phyloP scores from a whole-genome alignment of 2,888 invertebrate genomes.

The Hydriomena furcata region DNA sequence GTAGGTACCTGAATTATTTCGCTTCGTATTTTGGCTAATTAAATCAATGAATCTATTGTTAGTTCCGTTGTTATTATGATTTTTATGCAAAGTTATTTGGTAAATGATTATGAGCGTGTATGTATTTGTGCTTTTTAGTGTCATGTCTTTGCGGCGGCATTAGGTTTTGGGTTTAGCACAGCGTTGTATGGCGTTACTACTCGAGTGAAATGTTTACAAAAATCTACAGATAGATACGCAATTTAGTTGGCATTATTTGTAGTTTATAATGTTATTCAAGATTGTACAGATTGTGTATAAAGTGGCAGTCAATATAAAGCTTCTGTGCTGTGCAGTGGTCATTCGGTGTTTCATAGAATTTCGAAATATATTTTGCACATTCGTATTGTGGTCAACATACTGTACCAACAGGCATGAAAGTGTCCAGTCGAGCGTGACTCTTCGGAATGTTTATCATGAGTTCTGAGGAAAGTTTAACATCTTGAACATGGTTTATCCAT shows the following conservation, averaged over 20 bases:
- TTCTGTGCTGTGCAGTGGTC: constrained; percentile 12
- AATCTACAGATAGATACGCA: no score
- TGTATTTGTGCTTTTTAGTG: no score
- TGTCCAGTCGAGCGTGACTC: constrained; percentile 8
- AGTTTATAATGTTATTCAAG: neutral
- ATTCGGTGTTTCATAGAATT: constrained; percentile 6
- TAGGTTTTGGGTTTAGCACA: no score
- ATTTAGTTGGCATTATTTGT: neutral
- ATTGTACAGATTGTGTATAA: constrained; percentile 5
- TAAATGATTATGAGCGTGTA: no score
- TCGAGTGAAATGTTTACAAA: neutral
- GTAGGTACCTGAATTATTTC: no score
- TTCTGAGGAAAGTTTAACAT: constrained; percentile 10
- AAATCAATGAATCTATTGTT: no score
- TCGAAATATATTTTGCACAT: neutral
- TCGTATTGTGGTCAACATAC: constrained; percentile 9
- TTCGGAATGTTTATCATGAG: constrained; percentile 14
- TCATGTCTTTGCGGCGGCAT: no score
- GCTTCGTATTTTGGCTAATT: no score
- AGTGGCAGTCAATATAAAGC: constrained; percentile 23
- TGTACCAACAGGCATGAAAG: constrained; percentile 11
- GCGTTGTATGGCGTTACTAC: no score
- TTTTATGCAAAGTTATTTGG: no score
- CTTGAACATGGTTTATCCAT: neutral
- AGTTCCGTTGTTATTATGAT: no score